Conservation (phyloP, 2,888 invertebrate genomes). For the Trichacis sp. region DNA sequence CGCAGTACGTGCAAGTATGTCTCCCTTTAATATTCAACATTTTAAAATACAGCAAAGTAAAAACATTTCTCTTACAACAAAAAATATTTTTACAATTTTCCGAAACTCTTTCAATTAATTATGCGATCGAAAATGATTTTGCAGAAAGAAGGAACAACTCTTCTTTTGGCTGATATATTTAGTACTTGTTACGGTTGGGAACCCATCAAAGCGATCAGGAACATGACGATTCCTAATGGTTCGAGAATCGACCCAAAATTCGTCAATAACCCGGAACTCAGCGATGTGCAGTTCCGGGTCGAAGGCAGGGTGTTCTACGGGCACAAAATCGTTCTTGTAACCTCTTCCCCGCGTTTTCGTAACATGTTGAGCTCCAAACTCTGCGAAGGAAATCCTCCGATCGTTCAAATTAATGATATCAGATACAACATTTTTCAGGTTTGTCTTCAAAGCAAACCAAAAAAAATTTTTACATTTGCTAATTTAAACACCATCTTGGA, state of each 20-base stretch:
- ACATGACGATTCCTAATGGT: slow-evolving; percentile 75
- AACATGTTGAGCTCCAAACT: slow-evolving; percentile 85
- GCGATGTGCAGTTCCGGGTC: slow-evolving; percentile 92
- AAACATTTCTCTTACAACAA: too few relatives aligned
- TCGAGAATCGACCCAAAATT: slow-evolving; percentile 92
- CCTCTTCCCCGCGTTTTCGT: slow-evolving; percentile 87
- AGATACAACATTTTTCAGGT: slow-evolving; percentile 94
- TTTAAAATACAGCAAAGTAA: slow-evolving; percentile 88
- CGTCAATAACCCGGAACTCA: slow-evolving; percentile 92
- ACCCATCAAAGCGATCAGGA: slow-evolving; percentile 81
- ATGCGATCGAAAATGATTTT: slow-evolving; percentile 44
- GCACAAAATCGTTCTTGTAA: slow-evolving; percentile 93
- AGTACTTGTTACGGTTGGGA: slow-evolving; percentile 92
- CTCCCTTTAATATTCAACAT: slow-evolving; percentile 90
- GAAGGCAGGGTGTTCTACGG: slow-evolving; percentile 93
- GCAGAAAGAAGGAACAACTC: slow-evolving; percentile 88
- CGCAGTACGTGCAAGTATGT: slow-evolving; percentile 91
- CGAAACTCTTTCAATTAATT: neutral
- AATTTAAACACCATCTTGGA: too few relatives aligned
- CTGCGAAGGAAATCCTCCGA: slow-evolving; percentile 82
- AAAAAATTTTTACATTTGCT: too few relatives aligned
- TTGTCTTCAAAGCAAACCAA: slow-evolving; percentile 9
- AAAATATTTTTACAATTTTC: neutral
- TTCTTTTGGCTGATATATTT: slow-evolving; percentile 88
- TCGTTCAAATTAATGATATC: slow-evolving; percentile 92